Conservation (phyloP, 1,140 invertebrate genomes). For the Sarcophaga peregrina region DNA sequence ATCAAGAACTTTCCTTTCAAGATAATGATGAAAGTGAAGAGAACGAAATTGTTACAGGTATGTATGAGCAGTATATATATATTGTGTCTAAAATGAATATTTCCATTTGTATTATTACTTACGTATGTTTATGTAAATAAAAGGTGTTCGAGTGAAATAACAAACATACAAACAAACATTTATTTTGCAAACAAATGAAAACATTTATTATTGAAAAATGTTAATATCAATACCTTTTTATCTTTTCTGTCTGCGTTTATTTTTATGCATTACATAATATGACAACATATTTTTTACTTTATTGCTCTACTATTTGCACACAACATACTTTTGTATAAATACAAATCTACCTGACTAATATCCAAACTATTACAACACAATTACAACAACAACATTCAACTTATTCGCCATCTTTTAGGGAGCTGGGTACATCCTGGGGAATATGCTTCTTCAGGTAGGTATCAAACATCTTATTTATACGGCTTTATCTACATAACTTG, state of each 20-base stretch:
- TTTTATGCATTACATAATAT: conserved; percentile 26
- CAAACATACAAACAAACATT: background rate
- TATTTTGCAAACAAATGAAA: background rate
- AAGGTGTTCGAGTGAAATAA: background rate
- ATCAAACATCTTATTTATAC: conserved; percentile 65
- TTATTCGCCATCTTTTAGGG: conserved; percentile 72
- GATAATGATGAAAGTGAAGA: conserved; percentile 88
- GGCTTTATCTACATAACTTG: conserved; percentile 66
- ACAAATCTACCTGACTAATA: background rate
- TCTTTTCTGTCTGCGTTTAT: conserved; percentile 8
- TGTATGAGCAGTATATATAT: conserved; percentile 34
- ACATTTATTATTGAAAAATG: background rate
- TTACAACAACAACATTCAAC: conserved; percentile 1
- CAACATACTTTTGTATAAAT: conserved; percentile 17
- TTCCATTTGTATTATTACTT: background rate
- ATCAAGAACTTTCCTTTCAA: conserved; percentile 92
- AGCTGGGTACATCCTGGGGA: conserved; percentile 98
- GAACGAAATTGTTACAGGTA: conserved; percentile 90
- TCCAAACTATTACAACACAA: conserved; percentile 8
- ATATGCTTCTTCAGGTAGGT: conserved; percentile 96
- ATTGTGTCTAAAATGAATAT: background rate
- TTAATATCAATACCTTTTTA: conserved; percentile 13
- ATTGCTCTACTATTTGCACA: background rate
- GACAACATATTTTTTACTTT: background rate
- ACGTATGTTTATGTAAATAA: background rate